These are phyloP conservation scores for Platypus cylindrus DNA, from an alignment of 2,888 invertebrate species.

Conservation along the genomic window DNA sequence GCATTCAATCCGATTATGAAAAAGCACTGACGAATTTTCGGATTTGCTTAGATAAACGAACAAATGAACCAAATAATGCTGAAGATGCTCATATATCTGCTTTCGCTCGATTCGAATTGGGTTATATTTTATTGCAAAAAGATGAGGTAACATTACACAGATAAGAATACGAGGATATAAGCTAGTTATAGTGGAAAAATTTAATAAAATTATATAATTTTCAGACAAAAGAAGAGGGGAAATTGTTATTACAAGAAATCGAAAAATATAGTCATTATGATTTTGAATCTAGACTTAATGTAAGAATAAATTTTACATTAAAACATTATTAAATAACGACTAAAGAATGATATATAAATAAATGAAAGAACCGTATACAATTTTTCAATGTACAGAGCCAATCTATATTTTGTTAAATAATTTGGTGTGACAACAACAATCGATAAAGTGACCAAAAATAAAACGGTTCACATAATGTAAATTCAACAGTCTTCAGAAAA, in stretches of 20 bases:
- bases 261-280: conserved; percentile 49
- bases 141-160: conserved; percentile 19
- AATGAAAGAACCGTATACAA: no score
- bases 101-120: conserved; percentile 52
- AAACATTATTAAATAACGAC: conserved; percentile 22
- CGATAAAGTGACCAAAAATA: no score
- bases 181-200: no score
- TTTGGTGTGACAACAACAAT: no score
- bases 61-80: conserved; percentile 19
- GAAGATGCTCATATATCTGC: conserved; percentile 47
- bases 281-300: conserved; percentile 51
- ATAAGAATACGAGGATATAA: not conserved
- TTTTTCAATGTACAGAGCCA: no score
- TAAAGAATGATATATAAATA: conserved; percentile 4
- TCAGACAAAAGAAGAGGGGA: conserved; percentile 43
- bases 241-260: conserved; percentile 38
- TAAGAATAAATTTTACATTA: conserved; percentile 46
- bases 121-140: conserved; percentile 37
- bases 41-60: conserved; percentile 30
- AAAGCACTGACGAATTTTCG: conserved; percentile 32
- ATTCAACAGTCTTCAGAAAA: no score
- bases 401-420: no score
- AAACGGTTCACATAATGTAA: no score
- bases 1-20: conserved; percentile 33
- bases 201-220: no score